Base-by-base conservation (phyloP, 2,113 vertebrate genomes). In the Gulo gulo region DNA sequence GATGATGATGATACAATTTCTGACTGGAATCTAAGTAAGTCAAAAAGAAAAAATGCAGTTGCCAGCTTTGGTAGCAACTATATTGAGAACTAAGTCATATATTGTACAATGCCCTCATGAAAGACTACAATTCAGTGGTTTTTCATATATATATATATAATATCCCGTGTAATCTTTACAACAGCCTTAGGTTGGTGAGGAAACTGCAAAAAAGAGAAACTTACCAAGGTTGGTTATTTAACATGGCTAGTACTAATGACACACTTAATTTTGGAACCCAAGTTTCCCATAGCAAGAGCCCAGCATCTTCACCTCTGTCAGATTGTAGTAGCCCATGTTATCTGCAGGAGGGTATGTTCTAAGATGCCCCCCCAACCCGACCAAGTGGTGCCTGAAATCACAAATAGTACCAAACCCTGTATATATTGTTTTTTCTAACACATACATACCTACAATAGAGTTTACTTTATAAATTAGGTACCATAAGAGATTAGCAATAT, bases 21-120 rank as follows among this genome's bases (percentile, higher is more conserved):
- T 94, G 99, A 99, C 98, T 99, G 99, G 99, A 99, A 99, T 98
- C 98, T 99, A 98, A 99, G 99, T 99, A 99, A 98, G 99, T 97
- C 7, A 23, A 20, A 84, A 71, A 18, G n/a, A 59, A 61, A 52
- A 65, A 34, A 61, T 59, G 59, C 14, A 29, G 21, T 85, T 69
- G 4, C 11, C n/a, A 57, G 29, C 55, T 91, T 92, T 29, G 61
- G 3, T 76, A 65, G 63, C 42, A 79, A 1, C 59, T 50, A 71
- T 39, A 67, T 34, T 71, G 83, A 87, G 47, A 18, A 67, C 20
- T 80, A 65, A 65, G 42, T 67, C 29, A 88, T 4, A 39, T 47
- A 67, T n/a, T 39, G 9, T 61, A 29, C 2, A 67, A 0, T 52
- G 83, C 57, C 26, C 34, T 26, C 39, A 45, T 94, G 67, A 29